These are phyloP conservation scores for Adineta ricciae DNA, from an alignment of 2,888 invertebrate species.

Conservation along the genomic window DNA sequence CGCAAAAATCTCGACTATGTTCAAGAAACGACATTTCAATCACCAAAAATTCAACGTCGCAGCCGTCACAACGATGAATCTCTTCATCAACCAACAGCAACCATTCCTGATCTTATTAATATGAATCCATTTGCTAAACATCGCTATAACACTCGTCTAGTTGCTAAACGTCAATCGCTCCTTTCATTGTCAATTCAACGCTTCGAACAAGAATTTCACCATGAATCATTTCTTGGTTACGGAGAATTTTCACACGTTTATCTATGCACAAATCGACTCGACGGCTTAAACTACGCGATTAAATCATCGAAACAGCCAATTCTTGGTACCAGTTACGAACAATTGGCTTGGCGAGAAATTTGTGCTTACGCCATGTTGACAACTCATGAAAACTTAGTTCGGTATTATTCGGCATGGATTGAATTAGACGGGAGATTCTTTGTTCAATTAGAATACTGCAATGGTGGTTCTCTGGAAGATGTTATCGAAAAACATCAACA, in stretches of 20 bases:
- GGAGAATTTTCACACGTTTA: constrained; percentile 80
- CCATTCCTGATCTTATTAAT: background rate
- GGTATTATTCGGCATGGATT: constrained; percentile 92
- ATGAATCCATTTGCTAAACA: background rate
- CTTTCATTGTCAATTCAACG: constrained; percentile 39
- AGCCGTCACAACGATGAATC: background rate
- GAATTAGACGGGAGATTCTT: constrained; percentile 79
- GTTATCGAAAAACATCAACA: constrained; percentile 17
- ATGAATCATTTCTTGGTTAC: constrained; percentile 68
- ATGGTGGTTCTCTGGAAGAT: constrained; percentile 55
- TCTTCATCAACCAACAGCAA: background rate
- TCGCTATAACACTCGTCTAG: background rate
- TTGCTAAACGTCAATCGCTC: background rate
- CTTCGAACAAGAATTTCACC: constrained; percentile 66
- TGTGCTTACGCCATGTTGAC: constrained; percentile 85
- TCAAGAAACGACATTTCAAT: background rate
- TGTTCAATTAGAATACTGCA: constrained; percentile 87
- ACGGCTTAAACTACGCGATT: constrained; percentile 80
- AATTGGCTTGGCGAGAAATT: constrained; percentile 77
- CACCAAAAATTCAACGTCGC: background rate
- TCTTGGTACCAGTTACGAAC: constrained; percentile 70
- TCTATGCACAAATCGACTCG: constrained; percentile 74
- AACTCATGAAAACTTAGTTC: constrained; percentile 77
- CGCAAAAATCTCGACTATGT: background rate
- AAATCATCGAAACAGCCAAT: constrained; percentile 76